Percentiles rank a stretch among this genome's conserved stretches.
Conservation (phyloP, 2,888 invertebrate genomes). For the Pollenia griseotomentosa region DNA sequence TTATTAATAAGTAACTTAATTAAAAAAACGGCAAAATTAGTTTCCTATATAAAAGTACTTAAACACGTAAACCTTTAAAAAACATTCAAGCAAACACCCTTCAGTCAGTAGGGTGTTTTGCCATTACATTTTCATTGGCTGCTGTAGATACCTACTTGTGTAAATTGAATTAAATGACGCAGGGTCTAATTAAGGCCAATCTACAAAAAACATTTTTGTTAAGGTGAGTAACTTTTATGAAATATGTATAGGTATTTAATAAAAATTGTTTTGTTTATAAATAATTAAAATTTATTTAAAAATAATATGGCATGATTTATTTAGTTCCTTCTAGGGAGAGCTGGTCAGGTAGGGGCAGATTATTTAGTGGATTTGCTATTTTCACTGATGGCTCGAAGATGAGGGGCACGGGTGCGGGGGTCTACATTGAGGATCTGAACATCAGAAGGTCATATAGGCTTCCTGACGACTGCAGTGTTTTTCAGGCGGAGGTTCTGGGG, state of each 20-base stretch:
- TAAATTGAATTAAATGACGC: slow-evolving; percentile 22
- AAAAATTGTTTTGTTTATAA: background rate
- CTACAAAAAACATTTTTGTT: background rate
- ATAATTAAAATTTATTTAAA: background rate
- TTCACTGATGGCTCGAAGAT: too few relatives aligned
- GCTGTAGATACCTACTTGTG: slow-evolving; percentile 6
- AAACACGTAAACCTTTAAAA: slow-evolving; percentile 24
- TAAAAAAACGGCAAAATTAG: slow-evolving; percentile 12
- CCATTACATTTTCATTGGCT: background rate
- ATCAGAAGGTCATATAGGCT: too few relatives aligned
- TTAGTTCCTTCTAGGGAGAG: too few relatives aligned
- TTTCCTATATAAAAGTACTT: slow-evolving; percentile 40
- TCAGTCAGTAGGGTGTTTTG: background rate
- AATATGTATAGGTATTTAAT: background rate
- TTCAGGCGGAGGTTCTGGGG: too few relatives aligned
- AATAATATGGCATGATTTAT: background rate
- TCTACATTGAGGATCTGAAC: too few relatives aligned
- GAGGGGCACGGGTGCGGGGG: too few relatives aligned
- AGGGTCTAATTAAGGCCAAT: slow-evolving; percentile 54
- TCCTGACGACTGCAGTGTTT: too few relatives aligned
- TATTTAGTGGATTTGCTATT: too few relatives aligned
- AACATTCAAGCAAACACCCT: background rate
- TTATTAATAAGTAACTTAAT: background rate
- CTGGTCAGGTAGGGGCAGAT: too few relatives aligned
- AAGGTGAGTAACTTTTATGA: slow-evolving; percentile 35